Evolutionary conservation across 2,113 vertebrate genomes (phyloP).

Genomic region (Nestor notabilis): DNA sequence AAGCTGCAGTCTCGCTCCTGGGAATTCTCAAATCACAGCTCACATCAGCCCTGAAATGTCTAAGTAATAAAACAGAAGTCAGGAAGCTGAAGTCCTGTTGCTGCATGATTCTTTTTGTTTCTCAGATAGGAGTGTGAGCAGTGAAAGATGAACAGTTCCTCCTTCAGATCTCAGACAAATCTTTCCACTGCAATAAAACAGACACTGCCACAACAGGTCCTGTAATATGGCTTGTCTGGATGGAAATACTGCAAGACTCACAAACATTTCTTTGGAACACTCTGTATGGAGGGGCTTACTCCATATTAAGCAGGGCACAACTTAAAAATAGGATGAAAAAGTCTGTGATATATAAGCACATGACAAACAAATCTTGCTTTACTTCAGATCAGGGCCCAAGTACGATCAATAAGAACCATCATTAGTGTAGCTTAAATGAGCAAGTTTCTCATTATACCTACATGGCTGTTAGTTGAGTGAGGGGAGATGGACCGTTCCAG

Average conservation of each 20-base stretch:
- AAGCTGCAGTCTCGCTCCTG: conserved; percentile 6
- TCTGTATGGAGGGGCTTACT: not conserved
- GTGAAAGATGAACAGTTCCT: not conserved
- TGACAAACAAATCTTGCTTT: not conserved
- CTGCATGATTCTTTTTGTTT: not conserved
- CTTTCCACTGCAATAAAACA: not conserved
- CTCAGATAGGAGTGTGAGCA: not conserved
- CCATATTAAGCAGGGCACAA: not conserved
- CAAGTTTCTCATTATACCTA: not conserved
- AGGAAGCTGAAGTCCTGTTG: not conserved
- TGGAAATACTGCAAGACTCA: not conserved
- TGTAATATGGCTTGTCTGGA: not conserved
- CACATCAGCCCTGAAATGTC: conserved; percentile 39
- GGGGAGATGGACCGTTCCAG: not conserved
- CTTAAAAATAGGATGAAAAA: not conserved
- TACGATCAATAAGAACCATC: not conserved
- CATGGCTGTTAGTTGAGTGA: not conserved
- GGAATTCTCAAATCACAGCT: conserved; percentile 46
- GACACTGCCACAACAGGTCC: not conserved
- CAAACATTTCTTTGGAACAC: not conserved
- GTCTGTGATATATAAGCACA: not conserved
- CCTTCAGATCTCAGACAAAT: not conserved
- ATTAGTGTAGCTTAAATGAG: not conserved
- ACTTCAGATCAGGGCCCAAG: not conserved
- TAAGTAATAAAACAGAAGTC: conserved; percentile 34